A percentile compares a stretch with the other conserved stretches of the same genome.
Conservation (phyloP, 2,113 vertebrate genomes). For the Poeciliopsis retropinna region DNA sequence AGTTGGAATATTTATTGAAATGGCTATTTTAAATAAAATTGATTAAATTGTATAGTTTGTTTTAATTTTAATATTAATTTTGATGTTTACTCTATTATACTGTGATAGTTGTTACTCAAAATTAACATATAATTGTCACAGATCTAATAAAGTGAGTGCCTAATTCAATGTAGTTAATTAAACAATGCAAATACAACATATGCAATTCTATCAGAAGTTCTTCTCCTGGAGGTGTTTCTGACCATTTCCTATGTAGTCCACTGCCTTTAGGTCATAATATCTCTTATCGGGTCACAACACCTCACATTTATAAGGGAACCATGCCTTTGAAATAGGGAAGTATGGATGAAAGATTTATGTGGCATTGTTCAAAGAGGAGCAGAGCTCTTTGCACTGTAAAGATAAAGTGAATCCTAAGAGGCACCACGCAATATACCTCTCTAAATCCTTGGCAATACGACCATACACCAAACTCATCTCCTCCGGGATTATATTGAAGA, state of each 20-base stretch:
- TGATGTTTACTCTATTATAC: not conserved
- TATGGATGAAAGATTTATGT: conserved; percentile 77
- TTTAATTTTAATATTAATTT: not conserved
- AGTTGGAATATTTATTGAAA: not conserved
- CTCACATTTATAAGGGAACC: conserved; percentile 70
- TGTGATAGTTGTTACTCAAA: not conserved
- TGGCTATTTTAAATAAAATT: not conserved
- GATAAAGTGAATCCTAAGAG: conserved; percentile 58
- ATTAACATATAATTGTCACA: not conserved
- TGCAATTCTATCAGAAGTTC: conserved; percentile 43
- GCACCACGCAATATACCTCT: conserved; percentile 31
- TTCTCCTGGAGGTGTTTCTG: conserved; percentile 38
- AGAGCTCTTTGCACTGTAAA: conserved; percentile 67
- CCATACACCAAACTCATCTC: conserved; percentile 11
- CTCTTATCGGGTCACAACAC: conserved; percentile 68
- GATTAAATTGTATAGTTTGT: not conserved
- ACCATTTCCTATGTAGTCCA: conserved; percentile 63
- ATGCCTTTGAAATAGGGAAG: conserved; percentile 77
- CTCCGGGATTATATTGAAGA: not conserved
- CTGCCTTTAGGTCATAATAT: conserved; percentile 72
- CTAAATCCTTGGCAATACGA: conserved; percentile 22
- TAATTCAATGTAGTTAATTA: not conserved
- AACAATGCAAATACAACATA: conserved; percentile 14
- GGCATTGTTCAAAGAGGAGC: conserved; percentile 78
- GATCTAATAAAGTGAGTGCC: not conserved